These are phyloP conservation scores for Bucco capensis DNA, from an alignment of 2,113 vertebrate genomes.

Conservation along the genomic window DNA sequence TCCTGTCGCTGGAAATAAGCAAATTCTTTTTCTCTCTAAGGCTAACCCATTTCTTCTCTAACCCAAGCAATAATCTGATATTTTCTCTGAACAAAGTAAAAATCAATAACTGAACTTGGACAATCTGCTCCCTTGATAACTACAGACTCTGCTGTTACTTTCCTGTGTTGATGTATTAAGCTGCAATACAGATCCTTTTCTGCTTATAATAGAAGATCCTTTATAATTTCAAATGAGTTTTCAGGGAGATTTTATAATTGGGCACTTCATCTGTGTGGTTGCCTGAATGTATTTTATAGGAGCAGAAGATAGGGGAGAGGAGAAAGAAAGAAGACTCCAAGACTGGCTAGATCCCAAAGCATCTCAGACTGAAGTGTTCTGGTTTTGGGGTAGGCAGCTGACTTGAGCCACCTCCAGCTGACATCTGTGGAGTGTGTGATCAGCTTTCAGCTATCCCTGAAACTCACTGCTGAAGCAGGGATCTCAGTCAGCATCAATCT, in stretches of 20 bases:
- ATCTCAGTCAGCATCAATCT: not conserved
- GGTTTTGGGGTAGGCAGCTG: not conserved
- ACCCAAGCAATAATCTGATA: not conserved
- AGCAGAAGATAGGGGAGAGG: not conserved
- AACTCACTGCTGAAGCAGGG: not conserved
- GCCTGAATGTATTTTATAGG: not conserved
- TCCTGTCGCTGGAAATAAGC: not conserved
- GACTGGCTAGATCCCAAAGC: not conserved
- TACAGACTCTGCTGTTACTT: not conserved
- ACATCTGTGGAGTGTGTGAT: not conserved
- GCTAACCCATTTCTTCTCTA: not conserved
- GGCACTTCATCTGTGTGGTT: not conserved
- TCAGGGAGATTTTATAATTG: not conserved
- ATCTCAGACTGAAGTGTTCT: not conserved
- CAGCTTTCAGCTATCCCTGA: not conserved
- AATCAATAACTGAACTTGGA: not conserved
- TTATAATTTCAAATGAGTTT: not conserved
- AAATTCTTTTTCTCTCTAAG: not conserved
- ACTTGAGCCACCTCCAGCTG: not conserved
- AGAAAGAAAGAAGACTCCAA: not conserved
- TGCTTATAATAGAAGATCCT: not conserved
- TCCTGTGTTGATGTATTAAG: not conserved
- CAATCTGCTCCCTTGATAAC: not conserved
- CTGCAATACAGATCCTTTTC: not conserved
- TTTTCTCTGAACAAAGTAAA: conserved; percentile 31